Evolutionary conservation across 2,113 vertebrate species (phyloP).

Genomic region (Tragelaphus imberbis): DNA sequence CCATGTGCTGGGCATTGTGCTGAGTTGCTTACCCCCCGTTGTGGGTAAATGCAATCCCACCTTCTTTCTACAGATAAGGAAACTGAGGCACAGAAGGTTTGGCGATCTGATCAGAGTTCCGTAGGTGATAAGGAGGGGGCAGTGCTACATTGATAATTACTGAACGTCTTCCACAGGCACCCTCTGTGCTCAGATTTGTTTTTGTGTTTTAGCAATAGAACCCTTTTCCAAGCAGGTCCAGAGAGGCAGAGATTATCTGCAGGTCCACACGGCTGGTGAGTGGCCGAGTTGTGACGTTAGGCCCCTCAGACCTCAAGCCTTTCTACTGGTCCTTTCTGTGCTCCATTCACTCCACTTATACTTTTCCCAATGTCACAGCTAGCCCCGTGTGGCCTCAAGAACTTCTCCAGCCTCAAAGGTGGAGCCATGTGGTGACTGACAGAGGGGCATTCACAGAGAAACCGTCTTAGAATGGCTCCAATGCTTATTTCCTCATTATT

Average conservation of each 20-base stretch:
- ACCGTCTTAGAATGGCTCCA: background rate
- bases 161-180: background rate
- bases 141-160: background rate
- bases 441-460: background rate
- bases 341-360: rapidly evolving
- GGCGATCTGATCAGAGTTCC: background rate
- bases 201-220: background rate
- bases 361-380: background rate
- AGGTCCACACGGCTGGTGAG: too few species aligned
- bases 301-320: rapidly evolving
- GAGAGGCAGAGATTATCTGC: background rate
- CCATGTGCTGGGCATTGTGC: background rate
- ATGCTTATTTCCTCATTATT: slow-evolving; percentile 48
- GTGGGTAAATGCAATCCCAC: background rate
- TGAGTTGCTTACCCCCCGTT: background rate
- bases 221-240: background rate
- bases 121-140: background rate
- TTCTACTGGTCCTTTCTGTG: too few species aligned
- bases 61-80: background rate
- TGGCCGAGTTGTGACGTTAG: background rate
- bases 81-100: background rate
- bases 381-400: background rate
- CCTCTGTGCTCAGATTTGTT: too few species aligned
- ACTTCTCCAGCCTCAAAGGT: background rate
- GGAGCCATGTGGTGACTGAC: background rate